Base-by-base conservation (phyloP, 2,888 invertebrate species). In the Sarcophaga caerulescens region DNA sequence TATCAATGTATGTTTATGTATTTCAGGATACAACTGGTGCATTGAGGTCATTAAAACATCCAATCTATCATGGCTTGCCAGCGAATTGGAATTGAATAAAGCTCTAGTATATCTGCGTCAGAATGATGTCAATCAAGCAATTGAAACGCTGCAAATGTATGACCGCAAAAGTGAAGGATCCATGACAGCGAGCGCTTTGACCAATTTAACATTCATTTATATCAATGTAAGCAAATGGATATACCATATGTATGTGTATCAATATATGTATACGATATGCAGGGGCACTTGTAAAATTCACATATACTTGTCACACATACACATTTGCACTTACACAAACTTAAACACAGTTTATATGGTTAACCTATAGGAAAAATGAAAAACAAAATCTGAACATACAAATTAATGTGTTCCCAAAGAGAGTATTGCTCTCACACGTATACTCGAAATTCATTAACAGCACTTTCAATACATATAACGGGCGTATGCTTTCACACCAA, bases 1-100 rank as follows among this genome's bases (percentile, higher is more conserved):
- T 35, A 35, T 8, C 35, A 1, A 35, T 35, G 35, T 35, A 35
- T 35, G 35, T 35, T 35, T 35, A 35, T 35, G 2, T 35, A 35
- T 35, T 35, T 25, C 70, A 92, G 92, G 93, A 4, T 95, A 95
- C 89, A 94, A 93, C 88, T 98, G 98, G 99, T 99, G 99, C 93
- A 97, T 99, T 76, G 98, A 98, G 89, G 96, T 97, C 25, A 97
- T 99, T 74, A 98, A 98, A 91, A 96, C 96, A 69, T 98, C 99
- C n/a, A 96, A 95, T 91, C 97, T 96, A 90, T 95, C 96, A 59
- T 95, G 95, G 92, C 94, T 98, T 88, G 98, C 97, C 65, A 96
- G 96, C 89, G 99, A 97, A 94, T 94, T 98, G 88, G 98, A 98
- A 93, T 96, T 98, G 87, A 98, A 97, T 93, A 98, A 98, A 93